Conservation (phyloP, 2,797 vertebrate genomes). For the Bryconaethiops microstoma region DNA sequence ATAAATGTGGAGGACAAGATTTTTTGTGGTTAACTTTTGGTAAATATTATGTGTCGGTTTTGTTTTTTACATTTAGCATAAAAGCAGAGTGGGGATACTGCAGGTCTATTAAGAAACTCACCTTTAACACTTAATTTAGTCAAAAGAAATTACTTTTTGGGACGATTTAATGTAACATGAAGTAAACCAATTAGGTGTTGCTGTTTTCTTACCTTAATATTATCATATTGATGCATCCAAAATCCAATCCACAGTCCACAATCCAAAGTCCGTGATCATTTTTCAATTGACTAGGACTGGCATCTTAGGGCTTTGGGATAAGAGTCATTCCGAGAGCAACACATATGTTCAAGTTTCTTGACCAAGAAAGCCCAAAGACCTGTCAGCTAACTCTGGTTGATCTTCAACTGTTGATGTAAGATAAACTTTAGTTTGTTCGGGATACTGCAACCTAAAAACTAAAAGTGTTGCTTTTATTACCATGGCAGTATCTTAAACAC, state of each 20-base stretch:
- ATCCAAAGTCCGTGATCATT: constrained; percentile 7
- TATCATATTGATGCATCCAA: constrained; percentile 15
- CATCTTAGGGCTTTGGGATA: constrained; percentile 13
- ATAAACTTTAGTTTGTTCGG: not conserved
- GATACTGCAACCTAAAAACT: constrained; percentile 4
- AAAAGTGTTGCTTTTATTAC: constrained; percentile 24
- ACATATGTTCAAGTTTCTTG: too few relatives aligned
- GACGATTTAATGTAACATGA: constrained; percentile 22
- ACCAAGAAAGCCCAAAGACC: constrained; percentile 50
- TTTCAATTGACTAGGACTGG: constrained; percentile 16
- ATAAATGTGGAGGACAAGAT: not conserved
- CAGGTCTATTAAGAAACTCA: constrained; percentile 33
- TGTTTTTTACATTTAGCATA: constrained; percentile 14
- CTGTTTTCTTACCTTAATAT: constrained; percentile 15
- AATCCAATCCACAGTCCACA: constrained; percentile 7
- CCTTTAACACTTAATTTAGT: constrained; percentile 25
- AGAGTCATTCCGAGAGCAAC: constrained; percentile 27
- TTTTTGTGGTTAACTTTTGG: not conserved
- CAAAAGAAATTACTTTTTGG: constrained; percentile 2
- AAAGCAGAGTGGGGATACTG: constrained; percentile 39
- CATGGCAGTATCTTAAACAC: constrained; percentile 4
- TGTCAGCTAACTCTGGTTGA: constrained; percentile 34
- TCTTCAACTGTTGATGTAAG: constrained; percentile 6
- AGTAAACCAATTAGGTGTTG: not conserved
- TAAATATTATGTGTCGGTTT: not conserved